Evolutionary conservation across 1,140 invertebrate genomes (phyloP).

Genomic region (Rhopalosiphum padi): DNA sequence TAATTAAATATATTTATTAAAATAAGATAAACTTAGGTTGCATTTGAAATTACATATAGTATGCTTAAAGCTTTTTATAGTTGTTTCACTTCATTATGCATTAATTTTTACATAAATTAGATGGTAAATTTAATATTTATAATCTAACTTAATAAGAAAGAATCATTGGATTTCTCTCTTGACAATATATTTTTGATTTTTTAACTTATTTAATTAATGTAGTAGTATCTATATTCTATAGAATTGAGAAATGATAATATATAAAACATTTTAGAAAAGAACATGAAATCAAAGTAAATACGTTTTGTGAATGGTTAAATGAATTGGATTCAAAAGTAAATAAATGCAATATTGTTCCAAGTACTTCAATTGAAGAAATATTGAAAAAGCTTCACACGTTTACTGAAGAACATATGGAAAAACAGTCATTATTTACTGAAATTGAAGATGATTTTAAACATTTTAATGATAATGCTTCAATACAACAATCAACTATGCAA

Average conservation of each 20-base stretch:
- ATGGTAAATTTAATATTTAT: background rate
- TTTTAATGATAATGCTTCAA: conserved; percentile 68
- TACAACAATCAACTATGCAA: background rate
- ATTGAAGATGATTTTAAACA: conserved; percentile 85
- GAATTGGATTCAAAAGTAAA: conserved; percentile 75
- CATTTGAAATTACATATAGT: background rate
- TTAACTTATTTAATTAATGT: background rate
- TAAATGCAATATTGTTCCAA: conserved; percentile 70
- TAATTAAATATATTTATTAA: background rate
- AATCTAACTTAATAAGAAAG: background rate
- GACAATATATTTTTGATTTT: background rate
- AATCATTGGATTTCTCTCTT: background rate
- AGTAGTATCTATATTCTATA: background rate
- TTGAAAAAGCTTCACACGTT: conserved; percentile 81
- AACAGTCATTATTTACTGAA: conserved; percentile 74
- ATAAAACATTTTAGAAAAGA: conserved; percentile 71
- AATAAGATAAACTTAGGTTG: background rate
- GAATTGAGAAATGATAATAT: background rate
- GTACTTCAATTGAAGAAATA: conserved; percentile 70
- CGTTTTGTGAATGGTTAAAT: conserved; percentile 86
- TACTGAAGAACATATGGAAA: conserved; percentile 81
- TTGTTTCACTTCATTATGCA: background rate
- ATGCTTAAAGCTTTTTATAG: background rate
- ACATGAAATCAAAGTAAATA: conserved; percentile 80
- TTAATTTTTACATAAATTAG: background rate